A percentile compares a stretch with the other conserved stretches of the same genome.
Conservation (phyloP, 2,797 vertebrate genomes). For the Graptemys geographica region DNA sequence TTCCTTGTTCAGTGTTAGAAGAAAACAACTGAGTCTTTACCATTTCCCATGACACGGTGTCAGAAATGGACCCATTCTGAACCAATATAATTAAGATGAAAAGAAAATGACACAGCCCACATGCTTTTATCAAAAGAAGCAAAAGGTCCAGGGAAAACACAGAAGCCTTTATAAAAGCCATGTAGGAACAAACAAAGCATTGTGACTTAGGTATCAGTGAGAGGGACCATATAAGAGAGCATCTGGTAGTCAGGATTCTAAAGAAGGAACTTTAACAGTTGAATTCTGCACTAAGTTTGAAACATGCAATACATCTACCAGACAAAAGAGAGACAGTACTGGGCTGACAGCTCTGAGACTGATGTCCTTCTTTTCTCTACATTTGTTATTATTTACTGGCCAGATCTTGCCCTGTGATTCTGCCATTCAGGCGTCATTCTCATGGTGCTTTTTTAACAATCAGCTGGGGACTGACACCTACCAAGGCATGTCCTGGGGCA, state of each 20-base stretch:
- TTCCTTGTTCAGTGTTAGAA: neutral
- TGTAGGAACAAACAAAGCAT: neutral
- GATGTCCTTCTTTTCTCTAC: neutral
- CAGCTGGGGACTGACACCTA: neutral
- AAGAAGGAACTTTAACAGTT: neutral
- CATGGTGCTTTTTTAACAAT: neutral
- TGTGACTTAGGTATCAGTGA: neutral
- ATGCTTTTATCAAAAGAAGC: slow-evolving; percentile 23
- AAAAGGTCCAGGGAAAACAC: neutral
- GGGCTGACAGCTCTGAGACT: neutral
- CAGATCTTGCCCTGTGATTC: neutral
- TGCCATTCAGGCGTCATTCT: neutral
- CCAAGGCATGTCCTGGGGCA: neutral
- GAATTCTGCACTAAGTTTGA: neutral
- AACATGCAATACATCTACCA: neutral
- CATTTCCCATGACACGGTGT: rapidly evolving
- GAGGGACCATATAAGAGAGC: neutral
- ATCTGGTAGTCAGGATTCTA: neutral
- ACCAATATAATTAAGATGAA: neutral
- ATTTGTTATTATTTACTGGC: neutral
- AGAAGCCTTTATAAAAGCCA: neutral
- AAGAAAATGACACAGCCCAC: neutral
- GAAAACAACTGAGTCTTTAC: neutral
- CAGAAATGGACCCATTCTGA: neutral
- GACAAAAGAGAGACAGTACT: neutral